phyloP scores from a whole-genome alignment of 2,113 vertebrate genomes.

The Morone chrysops region DNA sequence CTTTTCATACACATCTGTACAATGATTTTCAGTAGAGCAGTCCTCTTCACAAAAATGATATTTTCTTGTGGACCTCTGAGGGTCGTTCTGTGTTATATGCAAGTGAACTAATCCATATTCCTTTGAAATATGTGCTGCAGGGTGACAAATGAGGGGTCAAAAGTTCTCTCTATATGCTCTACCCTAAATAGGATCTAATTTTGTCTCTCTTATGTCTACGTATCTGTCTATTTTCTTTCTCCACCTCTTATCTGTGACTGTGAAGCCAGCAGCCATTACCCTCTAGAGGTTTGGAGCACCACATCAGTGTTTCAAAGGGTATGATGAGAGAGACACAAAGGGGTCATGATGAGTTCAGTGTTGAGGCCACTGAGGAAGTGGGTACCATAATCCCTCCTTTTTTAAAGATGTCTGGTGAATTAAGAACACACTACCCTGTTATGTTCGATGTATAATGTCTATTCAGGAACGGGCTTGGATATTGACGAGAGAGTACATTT shows the following conservation, averaged over 20 bases:
- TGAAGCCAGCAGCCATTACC: conserved; percentile 43
- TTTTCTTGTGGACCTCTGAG: background rate
- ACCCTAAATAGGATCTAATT: conserved; percentile 33
- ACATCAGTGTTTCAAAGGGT: conserved; percentile 44
- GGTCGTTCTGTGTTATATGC: background rate
- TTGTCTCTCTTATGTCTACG: conserved; percentile 3
- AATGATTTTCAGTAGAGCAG: background rate
- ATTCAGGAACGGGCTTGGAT: background rate
- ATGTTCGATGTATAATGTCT: conserved; percentile 8
- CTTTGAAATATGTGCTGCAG: conserved; percentile 30
- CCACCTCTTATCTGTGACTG: conserved; percentile 23
- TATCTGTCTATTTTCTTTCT: conserved; percentile 5
- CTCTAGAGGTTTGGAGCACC: conserved; percentile 22
- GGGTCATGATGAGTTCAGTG: conserved; percentile 46
- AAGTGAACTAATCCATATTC: background rate
- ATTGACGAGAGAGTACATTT: background rate
- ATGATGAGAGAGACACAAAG: conserved; percentile 40
- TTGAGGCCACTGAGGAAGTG: conserved; percentile 11
- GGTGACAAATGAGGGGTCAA: conserved; percentile 29
- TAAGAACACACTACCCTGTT: background rate
- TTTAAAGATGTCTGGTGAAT: background rate
- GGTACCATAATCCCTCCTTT: background rate
- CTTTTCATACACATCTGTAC: background rate
- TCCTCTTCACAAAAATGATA: background rate
- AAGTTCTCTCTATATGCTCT: conserved; percentile 23